These are phyloP conservation scores for Phenganax subtilis DNA, from an alignment of 92 coral and sea anemone genomes.

Conservation along the genomic window DNA sequence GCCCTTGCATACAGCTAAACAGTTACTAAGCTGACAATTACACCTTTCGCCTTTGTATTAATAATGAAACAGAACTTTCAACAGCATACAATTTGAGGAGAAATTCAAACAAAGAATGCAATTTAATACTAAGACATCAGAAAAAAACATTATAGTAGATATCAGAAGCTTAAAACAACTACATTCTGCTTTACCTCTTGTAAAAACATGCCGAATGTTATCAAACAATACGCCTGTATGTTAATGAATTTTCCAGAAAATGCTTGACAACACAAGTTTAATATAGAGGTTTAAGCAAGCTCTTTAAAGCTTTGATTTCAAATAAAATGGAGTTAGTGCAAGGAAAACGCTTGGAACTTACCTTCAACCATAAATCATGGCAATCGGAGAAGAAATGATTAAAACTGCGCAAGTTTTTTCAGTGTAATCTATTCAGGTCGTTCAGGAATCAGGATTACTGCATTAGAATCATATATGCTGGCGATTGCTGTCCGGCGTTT, in stretches of 20 bases:
- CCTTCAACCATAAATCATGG: constrained; percentile 5
- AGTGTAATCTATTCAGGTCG: too few species aligned
- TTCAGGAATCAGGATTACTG: too few species aligned
- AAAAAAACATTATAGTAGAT: background rate
- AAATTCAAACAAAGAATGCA: background rate
- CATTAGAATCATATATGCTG: too few species aligned
- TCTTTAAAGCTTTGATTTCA: background rate
- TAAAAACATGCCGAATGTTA: background rate
- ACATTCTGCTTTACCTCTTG: background rate
- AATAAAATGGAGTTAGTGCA: background rate
- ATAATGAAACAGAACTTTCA: background rate
- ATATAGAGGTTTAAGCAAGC: background rate
- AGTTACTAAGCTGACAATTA: too few species aligned
- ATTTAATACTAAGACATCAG: background rate
- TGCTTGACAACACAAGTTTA: constrained; percentile 9
- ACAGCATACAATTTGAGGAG: background rate
- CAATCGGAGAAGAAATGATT: background rate
- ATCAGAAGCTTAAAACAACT: background rate
- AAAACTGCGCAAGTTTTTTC: too few species aligned
- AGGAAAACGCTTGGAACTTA: background rate
- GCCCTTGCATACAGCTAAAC: too few species aligned
- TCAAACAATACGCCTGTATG: background rate
- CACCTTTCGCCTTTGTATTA: background rate
- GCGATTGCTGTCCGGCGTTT: too few species aligned
- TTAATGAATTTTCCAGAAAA: background rate